Evolutionary conservation across 2,797 vertebrate genomes (phyloP).

Genomic region (Cuniculus paca): DNA sequence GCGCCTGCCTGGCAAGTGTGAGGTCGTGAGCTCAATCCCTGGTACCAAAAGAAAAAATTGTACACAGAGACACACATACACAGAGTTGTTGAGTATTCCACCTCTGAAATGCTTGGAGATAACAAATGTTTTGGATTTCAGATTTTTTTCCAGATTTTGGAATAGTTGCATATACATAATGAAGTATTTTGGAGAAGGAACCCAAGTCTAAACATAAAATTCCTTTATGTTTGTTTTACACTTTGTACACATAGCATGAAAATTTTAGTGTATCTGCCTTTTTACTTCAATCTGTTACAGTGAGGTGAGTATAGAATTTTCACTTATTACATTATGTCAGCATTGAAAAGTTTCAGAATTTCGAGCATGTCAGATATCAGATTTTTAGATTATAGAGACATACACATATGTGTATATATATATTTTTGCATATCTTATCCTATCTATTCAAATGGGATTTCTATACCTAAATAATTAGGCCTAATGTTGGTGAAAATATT

Average conservation of each 20-base stretch:
- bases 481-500: slow-evolving; percentile 11
- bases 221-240: not conserved
- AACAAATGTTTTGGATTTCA: not conserved
- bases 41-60: too few relatives aligned
- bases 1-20: too few relatives aligned
- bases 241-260: not conserved
- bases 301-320: not conserved
- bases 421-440: not conserved
- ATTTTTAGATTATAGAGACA: not conserved
- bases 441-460: not conserved
- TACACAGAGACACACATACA: not conserved
- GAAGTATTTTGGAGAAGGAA: not conserved
- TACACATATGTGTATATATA: not conserved
- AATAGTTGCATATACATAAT: not conserved
- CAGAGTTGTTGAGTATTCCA: not conserved
- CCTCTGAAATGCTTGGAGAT: not conserved
- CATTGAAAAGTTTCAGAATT: not conserved
- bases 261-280: not conserved
- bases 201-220: not conserved
- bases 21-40: too few relatives aligned
- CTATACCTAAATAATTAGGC: not conserved
- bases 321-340: not conserved
- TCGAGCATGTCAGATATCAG: not conserved
- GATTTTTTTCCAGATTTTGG: not conserved
- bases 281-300: not conserved